Percentiles rank a stretch among this genome's conserved stretches.
Evolutionary conservation across 2,797 vertebrate species (phyloP).

Genomic region (Xenentodon cancila): DNA sequence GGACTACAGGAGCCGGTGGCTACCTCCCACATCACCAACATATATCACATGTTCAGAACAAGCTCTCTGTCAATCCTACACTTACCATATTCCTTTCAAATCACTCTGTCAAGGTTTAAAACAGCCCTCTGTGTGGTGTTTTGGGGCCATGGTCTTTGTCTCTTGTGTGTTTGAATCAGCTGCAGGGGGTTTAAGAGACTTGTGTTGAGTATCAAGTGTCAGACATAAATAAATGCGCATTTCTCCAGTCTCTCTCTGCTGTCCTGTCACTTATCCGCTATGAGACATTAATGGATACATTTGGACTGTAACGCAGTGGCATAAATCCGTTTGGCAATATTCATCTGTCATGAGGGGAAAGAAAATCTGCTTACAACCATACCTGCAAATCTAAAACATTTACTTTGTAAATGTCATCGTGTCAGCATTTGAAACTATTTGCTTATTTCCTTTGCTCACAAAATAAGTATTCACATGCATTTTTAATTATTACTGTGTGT

Average conservation of each 20-base stretch:
- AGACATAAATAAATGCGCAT: not conserved
- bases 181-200: conserved; percentile 7
- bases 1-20: conserved; percentile 75
- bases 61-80: conserved; percentile 32
- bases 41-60: conserved; percentile 39
- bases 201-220: conserved; percentile 1
- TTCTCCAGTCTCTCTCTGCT: not conserved
- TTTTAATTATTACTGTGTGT: not conserved
- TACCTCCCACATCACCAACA: conserved; percentile 62
- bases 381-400: not conserved
- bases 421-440: not conserved
- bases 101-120: conserved; percentile 16
- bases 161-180: conserved; percentile 3
- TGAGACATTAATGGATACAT: not conserved
- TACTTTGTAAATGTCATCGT: not conserved
- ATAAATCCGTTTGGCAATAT: not conserved
- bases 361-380: no score
- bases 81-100: conserved; percentile 15
- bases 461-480: no score
- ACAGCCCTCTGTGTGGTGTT: not conserved
- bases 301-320: not conserved
- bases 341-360: no score
- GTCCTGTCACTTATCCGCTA: not conserved
- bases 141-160: no score
- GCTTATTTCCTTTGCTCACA: not conserved